Evolutionary conservation across 2,797 vertebrate species (phyloP), one percentile per base, ranked within the genome.

Genomic region (Synanceia verrucosa): DNA sequence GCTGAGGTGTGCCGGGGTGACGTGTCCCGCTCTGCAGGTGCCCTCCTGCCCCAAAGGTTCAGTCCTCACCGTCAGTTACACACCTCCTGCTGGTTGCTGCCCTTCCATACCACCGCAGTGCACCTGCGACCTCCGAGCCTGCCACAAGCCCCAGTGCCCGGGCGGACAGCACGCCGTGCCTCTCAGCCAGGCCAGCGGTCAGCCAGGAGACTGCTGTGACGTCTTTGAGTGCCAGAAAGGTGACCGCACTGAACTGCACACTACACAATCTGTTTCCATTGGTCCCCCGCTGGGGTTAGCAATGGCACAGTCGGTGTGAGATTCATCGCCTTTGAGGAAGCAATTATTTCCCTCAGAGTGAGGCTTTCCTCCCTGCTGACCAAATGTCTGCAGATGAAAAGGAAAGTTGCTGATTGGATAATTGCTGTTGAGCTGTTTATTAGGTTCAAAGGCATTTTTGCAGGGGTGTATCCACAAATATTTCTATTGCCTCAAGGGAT

Each of bases 141-240:
- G 93, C 80, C 88, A 64, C 57, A 89, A 90, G 75, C 91, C 88
- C 21, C 79, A 88, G 66, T 95, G 95, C 68, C 87, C 89, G 1
- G 74, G 78, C 2, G 91, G 92, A 41, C 91, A 92, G 71, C 89
- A 87, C 9, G 69, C 80, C 1, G 74, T 89, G 29, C 57, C 72
- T 4, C 51, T 94, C 51, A 84, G 72, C 34, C 85, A 92, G 77
- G 94, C 91, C 68, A 89, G 81, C 9, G 94, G 94, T 11, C 82
- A 72, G 46, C 93, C 94, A 1, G 94, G 94, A 76, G 90, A 95
- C 88, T 95, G 95, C 86, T 95, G 95, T 46, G 85, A 93, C n/a
- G 60, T 86, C 39, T 93, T 89, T 19, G 92, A 92, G 72, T 95
- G 95, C 83, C 93, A 93, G 77, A 94, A 89, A 95, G 94, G 95